Evolutionary conservation across 2,113 vertebrate genomes (phyloP), one percentile per base, ranked within the genome.

Genomic region (Anarhynchus alexandrinus): DNA sequence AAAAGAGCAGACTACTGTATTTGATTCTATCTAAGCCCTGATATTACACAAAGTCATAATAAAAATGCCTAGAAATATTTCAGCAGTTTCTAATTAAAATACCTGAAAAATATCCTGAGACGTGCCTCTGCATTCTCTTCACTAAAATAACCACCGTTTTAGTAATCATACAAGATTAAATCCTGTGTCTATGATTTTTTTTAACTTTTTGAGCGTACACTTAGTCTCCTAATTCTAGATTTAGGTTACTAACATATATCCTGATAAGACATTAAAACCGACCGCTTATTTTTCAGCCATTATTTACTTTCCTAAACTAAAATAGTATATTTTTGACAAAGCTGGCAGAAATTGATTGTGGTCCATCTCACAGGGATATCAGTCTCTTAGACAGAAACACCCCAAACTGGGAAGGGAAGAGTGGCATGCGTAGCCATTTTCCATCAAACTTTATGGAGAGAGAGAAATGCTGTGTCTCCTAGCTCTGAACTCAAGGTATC

Each of bases 241-340:
- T 59, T 67, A 42, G 11, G 2, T 11, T 49, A 21, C 14, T 43
- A 86, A 61, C 8, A 82, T 86, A 79, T 42, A 80, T 25, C 27
- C 12, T 70, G 20, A 57, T 29, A 65, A 61, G 54, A 65, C 86
- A 83, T 10, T 36, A 23, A 79, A 90, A 43, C 1, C 6, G 3
- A 43, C 1, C 0, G 1, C 5, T 72, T 59, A 40, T 54, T 88
- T 89, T 66, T 52, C 34, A 62, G n/a, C 1, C 5, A 10, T 2
- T 64, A 8, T 78, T 58, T 26, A 16, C 6, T 73, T 54, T 51
- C 19, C 34, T 43, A 36, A 65, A 26, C 4, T 58, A 78, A 70
- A 82, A 29, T 5, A n/a, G 1, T 14, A 6, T 58, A 18, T 19
- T 91, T 86, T 91, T 64, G 4, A 12, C 10, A 27, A n/a, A 9